Evolutionary conservation across 37 sponge, comb jelly and placozoan genomes (phyloP), one percentile per base, ranked within the genome.

Genomic region (Tethya wilhelma): DNA sequence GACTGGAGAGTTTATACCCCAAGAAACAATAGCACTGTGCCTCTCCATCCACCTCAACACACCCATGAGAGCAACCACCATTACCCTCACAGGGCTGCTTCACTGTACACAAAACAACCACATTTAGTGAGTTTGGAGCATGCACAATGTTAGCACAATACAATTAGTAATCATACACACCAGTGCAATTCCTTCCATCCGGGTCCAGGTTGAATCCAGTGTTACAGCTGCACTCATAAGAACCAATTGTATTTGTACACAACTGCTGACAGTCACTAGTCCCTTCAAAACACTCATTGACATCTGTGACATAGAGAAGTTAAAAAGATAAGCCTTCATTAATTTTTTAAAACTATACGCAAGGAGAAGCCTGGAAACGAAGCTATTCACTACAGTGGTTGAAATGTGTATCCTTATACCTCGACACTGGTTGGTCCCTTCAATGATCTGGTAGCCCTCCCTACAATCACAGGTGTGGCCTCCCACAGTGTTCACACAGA

Each of bases 221-320:
- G 17, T 33, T 23, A 57, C 89, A 88, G n/a, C 69, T 55, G 46
- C 89, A 88, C 22, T 7, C 5, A 44, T 68, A 88, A 28, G 76
- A 71, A n/a, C 75, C 78, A 40, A 30, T 44, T 31, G 77, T 81
- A 40, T 88, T 88, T 26, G 34, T 26, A 75, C 89, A 88, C 38
- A 28, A 25, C 59, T 88, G 89, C 30, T 75, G 39, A 82, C 89
- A 88, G 8, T 11, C 65, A 40, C 20, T 88, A n/a, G 37, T 42
- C 1, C 31, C 55, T 2, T 28, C 62, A n/a, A n/a, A n/a, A 85
- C 86, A 85, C 55, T 85, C 86, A 71, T 85, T 66, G 29, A 85
- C 23, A 70, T 85, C 86, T 85, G 63, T 57, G 19, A 33, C 5
- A 44, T 28, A 14, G 38, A 33, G 20, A 67, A 37, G 12, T 67